phyloP scores from a whole-genome alignment of 2,888 invertebrate genomes.

The Diplolepis rosae region DNA sequence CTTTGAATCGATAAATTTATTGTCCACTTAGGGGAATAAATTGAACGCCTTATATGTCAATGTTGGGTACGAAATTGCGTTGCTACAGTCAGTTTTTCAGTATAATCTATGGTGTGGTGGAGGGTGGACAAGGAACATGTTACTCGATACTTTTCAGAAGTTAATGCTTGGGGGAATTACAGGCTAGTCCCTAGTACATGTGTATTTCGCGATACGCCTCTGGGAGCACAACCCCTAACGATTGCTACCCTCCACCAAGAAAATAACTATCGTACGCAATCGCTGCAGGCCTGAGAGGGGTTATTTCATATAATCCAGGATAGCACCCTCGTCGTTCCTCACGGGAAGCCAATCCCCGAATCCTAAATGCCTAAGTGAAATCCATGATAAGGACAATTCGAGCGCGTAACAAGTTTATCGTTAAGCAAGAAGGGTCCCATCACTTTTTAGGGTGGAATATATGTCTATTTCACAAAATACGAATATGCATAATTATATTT shows the following conservation, averaged over 20 bases:
- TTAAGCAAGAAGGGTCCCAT: constrained; percentile 38
- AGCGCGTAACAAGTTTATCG: constrained; percentile 70
- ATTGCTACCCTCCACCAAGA: constrained; percentile 43
- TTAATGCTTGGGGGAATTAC: constrained; percentile 56
- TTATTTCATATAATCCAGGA: constrained; percentile 58
- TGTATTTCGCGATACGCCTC: constrained; percentile 27
- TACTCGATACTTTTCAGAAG: constrained; percentile 51
- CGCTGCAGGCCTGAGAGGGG: constrained; percentile 52
- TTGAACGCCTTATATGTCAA: constrained; percentile 9
- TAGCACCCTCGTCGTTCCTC: constrained; percentile 46
- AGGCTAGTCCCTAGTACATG: constrained; percentile 40
- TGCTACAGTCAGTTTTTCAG: neutral
- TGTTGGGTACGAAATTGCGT: constrained; percentile 17
- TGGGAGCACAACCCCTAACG: constrained; percentile 8
- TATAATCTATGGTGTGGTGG: constrained; percentile 28
- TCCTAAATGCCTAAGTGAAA: constrained; percentile 65
- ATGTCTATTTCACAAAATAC: constrained; percentile 29
- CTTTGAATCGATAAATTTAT: neutral
- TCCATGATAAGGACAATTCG: constrained; percentile 69
- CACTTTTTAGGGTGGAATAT: constrained; percentile 34
- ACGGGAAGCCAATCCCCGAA: constrained; percentile 34
- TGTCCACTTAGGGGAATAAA: neutral
- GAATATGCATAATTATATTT: neutral
- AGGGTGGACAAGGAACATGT: constrained; percentile 23
- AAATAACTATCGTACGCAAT: constrained; percentile 63